phyloP scores from a whole-genome alignment of 2,113 vertebrate species.

The Hyaena hyaena region DNA sequence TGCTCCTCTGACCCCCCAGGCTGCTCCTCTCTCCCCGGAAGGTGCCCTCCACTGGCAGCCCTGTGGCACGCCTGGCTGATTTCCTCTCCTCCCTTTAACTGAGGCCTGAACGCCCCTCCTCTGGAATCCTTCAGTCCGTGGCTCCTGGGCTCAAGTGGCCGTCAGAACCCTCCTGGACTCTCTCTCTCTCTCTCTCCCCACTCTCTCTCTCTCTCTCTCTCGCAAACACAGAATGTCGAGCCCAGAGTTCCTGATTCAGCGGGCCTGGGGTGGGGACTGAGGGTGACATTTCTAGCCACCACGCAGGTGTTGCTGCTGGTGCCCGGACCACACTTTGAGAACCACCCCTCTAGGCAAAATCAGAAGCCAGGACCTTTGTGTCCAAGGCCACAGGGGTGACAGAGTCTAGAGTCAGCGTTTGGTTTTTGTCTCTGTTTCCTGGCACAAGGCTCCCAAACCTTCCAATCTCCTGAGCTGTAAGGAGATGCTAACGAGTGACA shows the following conservation, averaged over 20 bases:
- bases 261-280: not conserved
- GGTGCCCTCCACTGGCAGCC: fast-evolving
- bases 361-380: not conserved
- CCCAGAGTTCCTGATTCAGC: not conserved
- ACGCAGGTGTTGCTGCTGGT: too few relatives aligned
- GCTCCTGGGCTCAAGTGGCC: fast-evolving
- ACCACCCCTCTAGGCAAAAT: not conserved
- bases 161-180: too few relatives aligned
- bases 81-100: not conserved
- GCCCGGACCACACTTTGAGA: not conserved
- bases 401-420: not conserved
- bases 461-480: not conserved
- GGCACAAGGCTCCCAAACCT: not conserved
- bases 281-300: too few relatives aligned
- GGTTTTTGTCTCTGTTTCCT: not conserved
- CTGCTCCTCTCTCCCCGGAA: not conserved
- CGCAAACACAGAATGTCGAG: fast-evolving
- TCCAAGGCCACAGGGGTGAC: too few relatives aligned
- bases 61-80: fast-evolving
- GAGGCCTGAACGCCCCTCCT: not conserved
- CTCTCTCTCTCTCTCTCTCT: too few relatives aligned
- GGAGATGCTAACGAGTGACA: not conserved
- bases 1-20: not conserved
- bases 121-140: not conserved
- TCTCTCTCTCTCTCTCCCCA: too few relatives aligned